phyloP scores from a whole-genome alignment of 2,113 vertebrate species.

The Bubo scandiacus region DNA sequence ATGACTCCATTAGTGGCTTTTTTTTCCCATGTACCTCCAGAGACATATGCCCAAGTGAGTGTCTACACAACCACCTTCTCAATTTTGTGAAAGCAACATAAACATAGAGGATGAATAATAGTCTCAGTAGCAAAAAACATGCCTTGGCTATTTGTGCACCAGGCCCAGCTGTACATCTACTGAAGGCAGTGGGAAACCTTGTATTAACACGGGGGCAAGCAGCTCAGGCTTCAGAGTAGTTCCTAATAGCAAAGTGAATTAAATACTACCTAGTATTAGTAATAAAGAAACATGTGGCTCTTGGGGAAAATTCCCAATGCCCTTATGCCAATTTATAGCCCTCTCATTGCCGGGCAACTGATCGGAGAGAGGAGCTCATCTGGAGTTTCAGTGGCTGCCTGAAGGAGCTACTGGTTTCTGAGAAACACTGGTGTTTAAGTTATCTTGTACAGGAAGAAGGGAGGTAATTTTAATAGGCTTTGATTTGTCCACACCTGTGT shows the following conservation, averaged over 20 bases:
- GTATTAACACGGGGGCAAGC: rapidly evolving
- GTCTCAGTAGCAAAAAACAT: background rate
- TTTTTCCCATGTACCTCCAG: background rate
- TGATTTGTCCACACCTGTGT: background rate
- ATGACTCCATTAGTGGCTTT: background rate
- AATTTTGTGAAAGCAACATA: background rate
- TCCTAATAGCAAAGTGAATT: background rate
- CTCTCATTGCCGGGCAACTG: background rate
- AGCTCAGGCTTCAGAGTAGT: background rate
- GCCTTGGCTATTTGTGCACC: background rate
- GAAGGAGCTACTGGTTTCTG: background rate
- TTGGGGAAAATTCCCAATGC: background rate
- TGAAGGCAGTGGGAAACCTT: background rate
- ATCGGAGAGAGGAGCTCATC: background rate
- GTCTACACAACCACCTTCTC: background rate
- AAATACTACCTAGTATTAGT: background rate
- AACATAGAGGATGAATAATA: background rate
- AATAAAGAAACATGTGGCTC: background rate
- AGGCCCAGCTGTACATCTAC: background rate
- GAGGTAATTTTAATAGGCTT: background rate
- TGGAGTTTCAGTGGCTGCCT: background rate
- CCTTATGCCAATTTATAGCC: background rate
- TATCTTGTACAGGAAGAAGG: background rate
- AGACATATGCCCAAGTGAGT: background rate
- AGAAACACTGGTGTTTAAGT: background rate